Evolutionary conservation across 1,140 invertebrate genomes (phyloP).

Genomic region (Anastrepha ludens): DNA sequence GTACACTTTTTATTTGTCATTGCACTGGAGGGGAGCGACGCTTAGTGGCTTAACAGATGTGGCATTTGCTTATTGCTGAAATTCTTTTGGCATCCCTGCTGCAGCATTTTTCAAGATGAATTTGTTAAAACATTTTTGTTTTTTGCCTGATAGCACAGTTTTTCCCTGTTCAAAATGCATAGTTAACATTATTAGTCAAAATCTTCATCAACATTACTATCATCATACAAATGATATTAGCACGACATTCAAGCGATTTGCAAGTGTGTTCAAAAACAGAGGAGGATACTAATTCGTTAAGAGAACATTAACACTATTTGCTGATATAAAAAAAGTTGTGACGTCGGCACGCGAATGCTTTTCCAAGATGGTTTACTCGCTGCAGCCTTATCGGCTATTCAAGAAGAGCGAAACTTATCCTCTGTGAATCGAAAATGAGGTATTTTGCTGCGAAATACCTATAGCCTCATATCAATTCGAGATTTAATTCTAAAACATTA

Average conservation of each 20-base stretch:
- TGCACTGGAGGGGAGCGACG: no score
- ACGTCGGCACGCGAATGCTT: no score
- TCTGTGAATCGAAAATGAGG: no score
- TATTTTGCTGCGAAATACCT: no score
- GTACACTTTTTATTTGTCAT: neutral
- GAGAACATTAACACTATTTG: neutral
- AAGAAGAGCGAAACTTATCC: no score
- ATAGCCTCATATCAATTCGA: no score
- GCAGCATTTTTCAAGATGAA: neutral
- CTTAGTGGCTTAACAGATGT: neutral
- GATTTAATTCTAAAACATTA: no score
- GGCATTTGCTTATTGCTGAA: constrained; percentile 41
- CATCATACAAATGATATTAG: constrained; percentile 21
- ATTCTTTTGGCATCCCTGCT: neutral
- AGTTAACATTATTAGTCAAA: constrained; percentile 17
- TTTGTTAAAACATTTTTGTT: neutral
- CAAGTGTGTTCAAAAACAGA: neutral
- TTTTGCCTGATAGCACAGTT: no score
- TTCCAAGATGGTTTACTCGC: no score
- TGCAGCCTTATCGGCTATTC: no score
- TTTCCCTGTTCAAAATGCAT: neutral
- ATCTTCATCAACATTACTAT: constrained; percentile 40
- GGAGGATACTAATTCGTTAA: constrained; percentile 1
- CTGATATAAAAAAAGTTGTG: no score
- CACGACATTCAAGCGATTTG: constrained; percentile 15